Conservation (phyloP, 2,888 invertebrate genomes). For the Acanthopleura granulata region DNA sequence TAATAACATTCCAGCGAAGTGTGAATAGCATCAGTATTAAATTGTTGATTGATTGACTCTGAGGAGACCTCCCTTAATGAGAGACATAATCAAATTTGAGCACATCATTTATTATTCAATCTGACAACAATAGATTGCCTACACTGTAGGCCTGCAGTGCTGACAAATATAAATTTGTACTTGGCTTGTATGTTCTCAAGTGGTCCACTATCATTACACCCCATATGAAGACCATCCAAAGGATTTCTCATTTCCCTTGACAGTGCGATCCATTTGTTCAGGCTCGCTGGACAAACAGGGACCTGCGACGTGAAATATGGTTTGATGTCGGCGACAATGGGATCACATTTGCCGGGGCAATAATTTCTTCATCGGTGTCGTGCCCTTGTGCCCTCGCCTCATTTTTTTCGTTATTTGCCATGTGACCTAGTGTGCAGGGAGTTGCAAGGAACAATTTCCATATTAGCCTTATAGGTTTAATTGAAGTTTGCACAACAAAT, state of each 20-base stretch:
- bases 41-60: slow-evolving; percentile 48
- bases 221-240: slow-evolving; percentile 8
- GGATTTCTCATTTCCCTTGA: slow-evolving; percentile 13
- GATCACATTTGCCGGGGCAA: slow-evolving; percentile 17
- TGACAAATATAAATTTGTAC: slow-evolving; percentile 18
- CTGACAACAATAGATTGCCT: slow-evolving; percentile 7
- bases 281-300: slow-evolving; percentile 6
- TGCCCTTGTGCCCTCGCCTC: neutral
- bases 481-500: slow-evolving; percentile 20
- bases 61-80: slow-evolving; percentile 45
- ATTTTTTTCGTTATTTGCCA: slow-evolving; percentile 14
- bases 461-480: slow-evolving; percentile 17
- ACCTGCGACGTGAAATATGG: slow-evolving; percentile 3
- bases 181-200: neutral
- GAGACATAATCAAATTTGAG: slow-evolving; percentile 53
- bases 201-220: neutral
- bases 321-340: neutral
- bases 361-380: slow-evolving; percentile 14
- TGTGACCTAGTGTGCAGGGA: slow-evolving; percentile 11
- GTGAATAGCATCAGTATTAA: slow-evolving; percentile 47
- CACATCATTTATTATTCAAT: slow-evolving; percentile 42
- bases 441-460: slow-evolving; percentile 13
- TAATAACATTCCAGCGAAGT: slow-evolving; percentile 42
- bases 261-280: slow-evolving; percentile 3
- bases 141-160: neutral